phyloP scores from a whole-genome alignment of 2,888 invertebrate species.

The Strigamia crassipes region DNA sequence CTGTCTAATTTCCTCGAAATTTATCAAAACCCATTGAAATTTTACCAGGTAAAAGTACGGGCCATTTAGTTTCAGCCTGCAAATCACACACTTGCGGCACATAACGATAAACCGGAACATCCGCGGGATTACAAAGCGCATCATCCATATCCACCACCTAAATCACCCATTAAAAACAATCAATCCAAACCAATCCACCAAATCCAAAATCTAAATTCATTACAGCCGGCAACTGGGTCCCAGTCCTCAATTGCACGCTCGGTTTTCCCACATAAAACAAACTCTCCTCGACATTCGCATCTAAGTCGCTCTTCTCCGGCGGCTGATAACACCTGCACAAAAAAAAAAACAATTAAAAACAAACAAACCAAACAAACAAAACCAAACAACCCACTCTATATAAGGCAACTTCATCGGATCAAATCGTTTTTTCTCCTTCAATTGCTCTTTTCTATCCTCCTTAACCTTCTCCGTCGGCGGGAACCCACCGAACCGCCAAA shows the following conservation, averaged over 20 bases:
- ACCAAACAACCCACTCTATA: background rate
- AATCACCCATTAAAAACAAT: background rate
- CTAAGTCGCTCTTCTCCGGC: background rate
- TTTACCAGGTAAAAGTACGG: background rate
- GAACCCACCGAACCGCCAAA: background rate
- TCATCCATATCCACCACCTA: background rate
- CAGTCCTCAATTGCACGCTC: background rate
- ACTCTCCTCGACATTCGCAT: background rate
- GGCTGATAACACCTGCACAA: background rate
- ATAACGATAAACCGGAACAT: background rate
- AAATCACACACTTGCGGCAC: background rate
- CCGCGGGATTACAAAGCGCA: background rate
- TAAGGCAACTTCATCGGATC: background rate
- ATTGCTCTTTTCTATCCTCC: background rate
- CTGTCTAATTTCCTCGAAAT: no score
- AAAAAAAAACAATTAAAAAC: background rate
- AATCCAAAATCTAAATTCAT: background rate
- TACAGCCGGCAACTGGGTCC: background rate
- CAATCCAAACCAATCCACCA: background rate
- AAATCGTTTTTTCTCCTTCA: background rate
- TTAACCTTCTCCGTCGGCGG: background rate
- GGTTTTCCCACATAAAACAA: background rate
- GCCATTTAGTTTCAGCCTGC: background rate
- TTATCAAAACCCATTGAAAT: background rate
- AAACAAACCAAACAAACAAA: background rate